Evolutionary conservation across 2,797 vertebrate species (phyloP).

Genomic region (Trachops cirrhosus): DNA sequence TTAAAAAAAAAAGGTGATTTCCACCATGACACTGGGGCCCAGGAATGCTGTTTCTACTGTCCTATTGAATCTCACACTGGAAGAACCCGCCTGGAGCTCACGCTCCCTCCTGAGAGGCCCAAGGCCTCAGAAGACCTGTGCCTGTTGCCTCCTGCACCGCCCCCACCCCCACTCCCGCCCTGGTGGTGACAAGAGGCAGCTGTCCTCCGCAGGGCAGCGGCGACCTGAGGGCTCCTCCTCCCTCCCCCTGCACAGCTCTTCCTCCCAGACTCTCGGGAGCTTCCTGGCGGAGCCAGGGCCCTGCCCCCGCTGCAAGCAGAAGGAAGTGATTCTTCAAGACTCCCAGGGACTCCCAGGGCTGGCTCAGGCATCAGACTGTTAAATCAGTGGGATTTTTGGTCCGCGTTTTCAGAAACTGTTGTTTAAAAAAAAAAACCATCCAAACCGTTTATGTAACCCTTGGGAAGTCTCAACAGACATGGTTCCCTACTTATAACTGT

Average conservation of each 20-base stretch:
- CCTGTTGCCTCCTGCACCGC: neutral
- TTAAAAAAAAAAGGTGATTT: neutral
- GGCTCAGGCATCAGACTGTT: conserved; percentile 33
- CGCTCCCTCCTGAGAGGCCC: neutral
- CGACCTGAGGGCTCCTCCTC: neutral
- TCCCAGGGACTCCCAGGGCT: conserved; percentile 44
- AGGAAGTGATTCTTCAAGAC: conserved; percentile 63
- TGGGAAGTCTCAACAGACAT: conserved; percentile 52
- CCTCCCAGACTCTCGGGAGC: neutral
- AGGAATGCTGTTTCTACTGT: neutral
- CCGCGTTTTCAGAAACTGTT: conserved; percentile 64
- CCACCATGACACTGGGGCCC: neutral
- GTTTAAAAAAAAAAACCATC: conserved; percentile 48
- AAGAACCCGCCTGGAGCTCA: neutral
- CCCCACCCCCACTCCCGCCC: neutral
- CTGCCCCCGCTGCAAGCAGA: neutral
- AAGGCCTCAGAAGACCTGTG: neutral
- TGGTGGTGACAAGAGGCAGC: neutral
- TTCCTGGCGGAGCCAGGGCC: neutral
- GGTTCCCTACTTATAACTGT: neutral
- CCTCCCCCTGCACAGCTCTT: neutral
- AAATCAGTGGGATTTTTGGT: conserved; percentile 60
- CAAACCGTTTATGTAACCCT: conserved; percentile 59
- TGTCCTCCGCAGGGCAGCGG: neutral
- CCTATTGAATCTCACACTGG: neutral